Percentiles rank a stretch among this genome's conserved stretches.
phyloP scores from a whole-genome alignment of 2,888 invertebrate species.

The Caenorhabditis sp. region DNA sequence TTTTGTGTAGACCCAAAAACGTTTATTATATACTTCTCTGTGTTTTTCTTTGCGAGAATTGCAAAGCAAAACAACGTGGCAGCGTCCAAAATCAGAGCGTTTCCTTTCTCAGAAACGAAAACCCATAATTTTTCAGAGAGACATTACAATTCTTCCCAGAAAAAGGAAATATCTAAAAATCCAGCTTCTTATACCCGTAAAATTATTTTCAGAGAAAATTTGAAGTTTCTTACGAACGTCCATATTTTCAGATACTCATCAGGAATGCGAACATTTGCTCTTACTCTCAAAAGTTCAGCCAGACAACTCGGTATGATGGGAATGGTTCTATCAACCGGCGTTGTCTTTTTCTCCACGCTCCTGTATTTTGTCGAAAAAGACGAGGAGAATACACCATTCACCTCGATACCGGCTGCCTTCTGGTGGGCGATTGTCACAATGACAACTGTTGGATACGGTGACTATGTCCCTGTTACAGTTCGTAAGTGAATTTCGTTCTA shows the following conservation, averaged over 20 bases:
- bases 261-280: conserved; percentile 67
- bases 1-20: too few species aligned
- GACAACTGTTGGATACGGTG: conserved; percentile 68
- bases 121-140: too few species aligned
- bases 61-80: too few species aligned
- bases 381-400: conserved; percentile 65
- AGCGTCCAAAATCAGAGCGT: too few species aligned
- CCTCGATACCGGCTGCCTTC: conserved; percentile 67
- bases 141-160: too few species aligned
- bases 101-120: too few species aligned
- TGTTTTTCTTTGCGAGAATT: too few species aligned
- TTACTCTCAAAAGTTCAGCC: conserved; percentile 60
- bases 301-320: conserved; percentile 63
- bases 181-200: too few species aligned
- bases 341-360: conserved; percentile 67
- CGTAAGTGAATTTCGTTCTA: conserved; percentile 48
- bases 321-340: conserved; percentile 65
- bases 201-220: too few species aligned
- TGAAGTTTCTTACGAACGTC: too few species aligned
- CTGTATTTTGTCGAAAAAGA: conserved; percentile 66
- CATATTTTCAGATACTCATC: conserved; percentile 55
- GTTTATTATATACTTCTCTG: too few species aligned
- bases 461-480: conserved; percentile 62
- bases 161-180: too few species aligned
- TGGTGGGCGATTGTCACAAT: conserved; percentile 69